Percentiles rank a stretch among this genome's conserved stretches.
Conservation (phyloP, 1,140 invertebrate species). For the Philopotamus ludificatus region DNA sequence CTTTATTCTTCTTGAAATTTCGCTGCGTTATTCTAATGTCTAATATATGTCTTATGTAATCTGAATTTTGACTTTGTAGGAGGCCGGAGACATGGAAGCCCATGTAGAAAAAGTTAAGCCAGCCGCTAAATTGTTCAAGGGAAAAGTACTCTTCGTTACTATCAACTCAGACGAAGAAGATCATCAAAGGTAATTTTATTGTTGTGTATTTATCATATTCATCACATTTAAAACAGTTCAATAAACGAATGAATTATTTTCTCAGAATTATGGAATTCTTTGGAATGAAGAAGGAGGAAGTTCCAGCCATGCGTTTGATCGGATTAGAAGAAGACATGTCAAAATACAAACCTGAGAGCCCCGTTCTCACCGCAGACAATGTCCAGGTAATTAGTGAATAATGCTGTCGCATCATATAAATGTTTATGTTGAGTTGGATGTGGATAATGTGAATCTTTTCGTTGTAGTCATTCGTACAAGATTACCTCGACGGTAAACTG, state of each 20-base stretch:
- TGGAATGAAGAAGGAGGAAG: slow-evolving; percentile 90
- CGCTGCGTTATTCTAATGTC: not conserved
- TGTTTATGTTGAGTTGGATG: too few relatives aligned
- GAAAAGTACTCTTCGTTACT: slow-evolving; percentile 91
- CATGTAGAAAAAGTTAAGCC: slow-evolving; percentile 72
- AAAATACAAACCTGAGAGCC: slow-evolving; percentile 90
- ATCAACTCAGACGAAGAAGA: slow-evolving; percentile 95
- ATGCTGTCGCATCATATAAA: not conserved
- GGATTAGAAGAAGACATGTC: slow-evolving; percentile 96
- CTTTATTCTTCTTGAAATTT: not conserved
- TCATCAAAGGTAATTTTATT: slow-evolving; percentile 68
- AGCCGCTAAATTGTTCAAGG: slow-evolving; percentile 86
- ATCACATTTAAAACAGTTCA: too few relatives aligned
- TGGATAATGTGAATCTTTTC: not conserved
- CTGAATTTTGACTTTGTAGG: slow-evolving; percentile 44
- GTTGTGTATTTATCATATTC: not conserved
- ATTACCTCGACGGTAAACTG: slow-evolving; percentile 88
- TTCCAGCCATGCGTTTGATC: slow-evolving; percentile 91
- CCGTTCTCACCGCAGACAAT: slow-evolving; percentile 74
- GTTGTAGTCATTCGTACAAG: slow-evolving; percentile 73
- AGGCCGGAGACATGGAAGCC: slow-evolving; percentile 78
- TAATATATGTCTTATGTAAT: not conserved
- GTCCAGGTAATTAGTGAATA: slow-evolving; percentile 56
- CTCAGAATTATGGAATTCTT: slow-evolving; percentile 94
- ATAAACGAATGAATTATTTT: slow-evolving; percentile 13